Conservation (phyloP, 2,888 invertebrate genomes). For the Tanytarsus gracilentus region DNA sequence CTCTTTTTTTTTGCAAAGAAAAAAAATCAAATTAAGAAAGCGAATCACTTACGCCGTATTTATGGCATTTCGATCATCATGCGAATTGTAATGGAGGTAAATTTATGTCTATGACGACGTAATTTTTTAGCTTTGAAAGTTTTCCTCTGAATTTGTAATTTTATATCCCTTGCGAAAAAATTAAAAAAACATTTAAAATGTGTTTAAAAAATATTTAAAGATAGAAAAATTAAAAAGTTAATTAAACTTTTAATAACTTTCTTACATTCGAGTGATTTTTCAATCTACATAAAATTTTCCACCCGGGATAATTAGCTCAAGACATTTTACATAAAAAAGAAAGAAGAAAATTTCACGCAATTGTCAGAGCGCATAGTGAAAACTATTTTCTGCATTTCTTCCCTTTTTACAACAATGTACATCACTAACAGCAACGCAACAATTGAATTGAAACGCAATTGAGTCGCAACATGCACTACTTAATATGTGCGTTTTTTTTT, state of each 20-base stretch:
- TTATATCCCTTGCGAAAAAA: not conserved
- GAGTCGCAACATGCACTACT: slow-evolving; percentile 10
- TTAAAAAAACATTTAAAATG: not conserved
- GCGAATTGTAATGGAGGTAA: too few relatives aligned
- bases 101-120: too few relatives aligned
- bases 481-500: not conserved
- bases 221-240: not conserved
- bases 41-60: slow-evolving; percentile 14
- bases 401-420: too few relatives aligned
- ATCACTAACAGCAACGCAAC: too few relatives aligned
- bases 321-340: not conserved
- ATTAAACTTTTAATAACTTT: not conserved
- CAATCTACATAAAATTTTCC: too few relatives aligned
- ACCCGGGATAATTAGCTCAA: too few relatives aligned
- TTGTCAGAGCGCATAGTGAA: too few relatives aligned
- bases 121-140: not conserved
- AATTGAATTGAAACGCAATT: slow-evolving; percentile 14
- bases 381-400: too few relatives aligned
- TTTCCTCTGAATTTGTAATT: too few relatives aligned
- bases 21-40: slow-evolving; percentile 16
- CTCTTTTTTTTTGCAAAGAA: not conserved
- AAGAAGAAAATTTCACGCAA: slow-evolving; percentile 1
- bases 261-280: slow-evolving; percentile 1
- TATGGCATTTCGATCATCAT: slow-evolving; percentile 18
- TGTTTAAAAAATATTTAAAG: not conserved